phyloP scores from a whole-genome alignment of 2,888 invertebrate species.

The Yponomeuta plumbellus region DNA sequence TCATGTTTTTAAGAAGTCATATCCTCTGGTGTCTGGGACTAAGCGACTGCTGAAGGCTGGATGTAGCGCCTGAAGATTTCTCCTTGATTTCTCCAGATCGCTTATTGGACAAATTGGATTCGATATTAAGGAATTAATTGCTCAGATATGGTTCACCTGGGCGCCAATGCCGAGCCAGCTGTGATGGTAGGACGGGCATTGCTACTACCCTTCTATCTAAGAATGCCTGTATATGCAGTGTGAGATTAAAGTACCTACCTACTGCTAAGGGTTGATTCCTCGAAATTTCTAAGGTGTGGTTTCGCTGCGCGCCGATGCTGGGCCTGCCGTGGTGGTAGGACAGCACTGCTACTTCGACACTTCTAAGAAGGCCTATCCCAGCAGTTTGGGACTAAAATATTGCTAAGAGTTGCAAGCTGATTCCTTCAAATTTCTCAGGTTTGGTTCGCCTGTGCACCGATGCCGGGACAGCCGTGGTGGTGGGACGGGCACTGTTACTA shows the following conservation, averaged over 20 bases:
- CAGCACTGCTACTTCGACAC: not conserved
- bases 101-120: no score
- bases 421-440: constrained; percentile 30
- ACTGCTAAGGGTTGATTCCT: no score
- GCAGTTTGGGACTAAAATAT: not conserved
- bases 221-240: not conserved
- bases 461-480: constrained; percentile 56
- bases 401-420: not conserved
- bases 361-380: not conserved
- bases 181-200: not conserved
- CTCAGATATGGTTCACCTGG: constrained; percentile 39
- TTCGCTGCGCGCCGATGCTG: constrained; percentile 46
- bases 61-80: constrained; percentile 36
- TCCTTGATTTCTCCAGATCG: constrained; percentile 39
- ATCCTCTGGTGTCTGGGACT: not conserved
- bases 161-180: constrained; percentile 42
- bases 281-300: constrained; percentile 44
- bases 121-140: no score
- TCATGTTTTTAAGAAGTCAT: no score
- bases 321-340: not conserved
- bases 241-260: not conserved
- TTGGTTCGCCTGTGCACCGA: constrained; percentile 42
- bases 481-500: constrained; percentile 63
- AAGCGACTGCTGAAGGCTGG: constrained; percentile 31
- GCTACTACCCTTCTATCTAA: no score